Conservation (phyloP, 2,113 vertebrate genomes). For the Phalacrocorax brasilianus region DNA sequence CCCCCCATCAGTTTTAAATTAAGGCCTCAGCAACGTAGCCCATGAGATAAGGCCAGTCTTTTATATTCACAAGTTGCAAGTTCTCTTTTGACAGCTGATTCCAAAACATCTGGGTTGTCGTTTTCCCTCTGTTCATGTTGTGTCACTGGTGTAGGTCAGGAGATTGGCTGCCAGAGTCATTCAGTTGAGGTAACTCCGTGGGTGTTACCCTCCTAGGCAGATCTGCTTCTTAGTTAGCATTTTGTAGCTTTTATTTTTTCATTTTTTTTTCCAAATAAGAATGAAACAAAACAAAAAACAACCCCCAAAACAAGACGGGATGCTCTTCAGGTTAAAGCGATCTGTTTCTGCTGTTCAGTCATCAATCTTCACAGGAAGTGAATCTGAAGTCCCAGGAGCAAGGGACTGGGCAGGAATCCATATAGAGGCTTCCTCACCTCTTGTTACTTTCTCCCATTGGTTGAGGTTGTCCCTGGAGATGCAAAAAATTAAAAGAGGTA, state of each 20-base stretch:
- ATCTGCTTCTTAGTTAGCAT: neutral
- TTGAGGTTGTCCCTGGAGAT: slow-evolving; percentile 87
- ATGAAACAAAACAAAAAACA: neutral
- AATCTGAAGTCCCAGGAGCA: slow-evolving; percentile 70
- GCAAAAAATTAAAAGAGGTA: neutral
- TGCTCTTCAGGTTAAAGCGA: neutral
- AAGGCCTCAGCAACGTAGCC: slow-evolving; percentile 84
- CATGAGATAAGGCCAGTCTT: slow-evolving; percentile 68
- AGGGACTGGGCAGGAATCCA: slow-evolving; percentile 65
- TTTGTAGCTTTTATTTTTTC: slow-evolving; percentile 42
- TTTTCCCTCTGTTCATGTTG: neutral
- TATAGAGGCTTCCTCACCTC: slow-evolving; percentile 83
- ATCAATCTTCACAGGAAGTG: slow-evolving; percentile 84
- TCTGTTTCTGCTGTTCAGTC: slow-evolving; percentile 71
- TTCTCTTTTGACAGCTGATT: slow-evolving; percentile 43
- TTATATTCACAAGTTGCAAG: slow-evolving; percentile 61
- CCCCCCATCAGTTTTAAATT: slow-evolving; percentile 71
- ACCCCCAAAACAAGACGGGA: slow-evolving; percentile 15
- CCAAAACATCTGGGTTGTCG: neutral
- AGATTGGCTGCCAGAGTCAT: slow-evolving; percentile 2
- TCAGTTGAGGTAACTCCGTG: neutral
- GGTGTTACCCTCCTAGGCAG: slow-evolving; percentile 15
- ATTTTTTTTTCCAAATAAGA: neutral
- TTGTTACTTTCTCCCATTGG: slow-evolving; percentile 93
- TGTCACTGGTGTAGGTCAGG: slow-evolving; percentile 2